Evolutionary conservation across 2,113 vertebrate genomes (phyloP).

Genomic region (Oryzias celebensis): DNA sequence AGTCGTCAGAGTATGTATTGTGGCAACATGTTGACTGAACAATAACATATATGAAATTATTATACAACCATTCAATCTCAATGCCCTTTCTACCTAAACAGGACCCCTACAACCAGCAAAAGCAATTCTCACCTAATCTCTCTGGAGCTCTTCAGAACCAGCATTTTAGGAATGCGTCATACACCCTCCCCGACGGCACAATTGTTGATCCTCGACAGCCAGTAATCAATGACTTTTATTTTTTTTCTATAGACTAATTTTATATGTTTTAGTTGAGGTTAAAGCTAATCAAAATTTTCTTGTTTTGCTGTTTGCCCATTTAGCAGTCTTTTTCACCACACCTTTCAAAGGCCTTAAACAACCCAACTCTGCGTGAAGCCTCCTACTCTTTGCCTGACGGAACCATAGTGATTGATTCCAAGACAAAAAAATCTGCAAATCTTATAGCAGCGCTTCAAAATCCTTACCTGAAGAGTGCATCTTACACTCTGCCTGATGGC

Average conservation of each 20-base stretch:
- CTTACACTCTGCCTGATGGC: conserved; percentile 76
- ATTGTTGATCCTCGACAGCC: conserved; percentile 63
- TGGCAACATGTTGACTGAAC: neutral
- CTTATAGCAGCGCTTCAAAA: conserved; percentile 73
- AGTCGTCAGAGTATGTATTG: conserved; percentile 54
- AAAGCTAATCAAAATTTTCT: conserved; percentile 2
- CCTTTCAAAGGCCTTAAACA: conserved; percentile 58
- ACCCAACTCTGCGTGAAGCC: conserved; percentile 59
- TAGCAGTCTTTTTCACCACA: conserved; percentile 68
- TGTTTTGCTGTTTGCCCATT: conserved; percentile 8
- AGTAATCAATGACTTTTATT: conserved; percentile 40
- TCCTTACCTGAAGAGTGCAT: conserved; percentile 68
- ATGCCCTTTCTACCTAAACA: conserved; percentile 9
- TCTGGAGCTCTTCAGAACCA: conserved; percentile 73
- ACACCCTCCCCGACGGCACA: conserved; percentile 71
- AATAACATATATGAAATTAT: neutral
- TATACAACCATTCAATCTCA: neutral
- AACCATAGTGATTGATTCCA: conserved; percentile 66
- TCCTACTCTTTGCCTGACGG: conserved; percentile 71
- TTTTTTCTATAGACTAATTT: neutral
- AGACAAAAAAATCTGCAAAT: conserved; percentile 56
- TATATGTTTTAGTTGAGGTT: too few species aligned
- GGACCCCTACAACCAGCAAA: conserved; percentile 59
- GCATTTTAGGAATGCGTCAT: conserved; percentile 67
- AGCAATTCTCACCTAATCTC: conserved; percentile 67